Evolutionary conservation across 2,888 invertebrate genomes (phyloP).

Genomic region (Agrotis clavis): DNA sequence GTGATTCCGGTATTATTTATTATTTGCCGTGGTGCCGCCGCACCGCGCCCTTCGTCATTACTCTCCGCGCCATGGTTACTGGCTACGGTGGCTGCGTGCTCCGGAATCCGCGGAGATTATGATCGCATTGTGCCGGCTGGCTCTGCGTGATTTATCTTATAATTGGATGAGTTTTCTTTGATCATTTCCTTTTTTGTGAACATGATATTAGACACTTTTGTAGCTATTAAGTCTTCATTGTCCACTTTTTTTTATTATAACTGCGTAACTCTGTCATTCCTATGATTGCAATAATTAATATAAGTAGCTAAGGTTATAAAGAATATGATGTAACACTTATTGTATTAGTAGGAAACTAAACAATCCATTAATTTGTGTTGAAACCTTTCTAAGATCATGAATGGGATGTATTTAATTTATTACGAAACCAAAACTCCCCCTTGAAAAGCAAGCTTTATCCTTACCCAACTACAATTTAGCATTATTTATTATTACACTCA

Average conservation of each 20-base stretch:
- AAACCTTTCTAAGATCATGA: not conserved
- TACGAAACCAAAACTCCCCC: not conserved
- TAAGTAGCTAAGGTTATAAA: no score
- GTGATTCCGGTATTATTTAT: constrained; percentile 30
- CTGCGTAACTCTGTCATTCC: not conserved
- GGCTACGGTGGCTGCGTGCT: constrained; percentile 51
- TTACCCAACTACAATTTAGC: not conserved
- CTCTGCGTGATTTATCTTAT: constrained; percentile 52
- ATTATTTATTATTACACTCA: not conserved
- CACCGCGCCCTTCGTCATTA: constrained; percentile 40
- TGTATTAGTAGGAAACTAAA: not conserved
- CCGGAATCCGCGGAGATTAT: constrained; percentile 53
- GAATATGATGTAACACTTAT: not conserved
- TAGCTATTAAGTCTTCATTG: not conserved
- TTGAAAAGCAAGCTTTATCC: not conserved
- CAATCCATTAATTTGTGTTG: no score
- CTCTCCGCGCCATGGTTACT: constrained; percentile 52
- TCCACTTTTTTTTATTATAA: not conserved
- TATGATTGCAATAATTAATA: not conserved
- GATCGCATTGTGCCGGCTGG: constrained; percentile 45
- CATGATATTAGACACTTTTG: not conserved
- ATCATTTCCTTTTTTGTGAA: constrained; percentile 10
- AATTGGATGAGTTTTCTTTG: constrained; percentile 41
- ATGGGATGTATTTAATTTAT: not conserved
- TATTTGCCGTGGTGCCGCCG: constrained; percentile 36